Base-by-base conservation (phyloP, 2,888 invertebrate genomes). In the Lobophora halterata region DNA sequence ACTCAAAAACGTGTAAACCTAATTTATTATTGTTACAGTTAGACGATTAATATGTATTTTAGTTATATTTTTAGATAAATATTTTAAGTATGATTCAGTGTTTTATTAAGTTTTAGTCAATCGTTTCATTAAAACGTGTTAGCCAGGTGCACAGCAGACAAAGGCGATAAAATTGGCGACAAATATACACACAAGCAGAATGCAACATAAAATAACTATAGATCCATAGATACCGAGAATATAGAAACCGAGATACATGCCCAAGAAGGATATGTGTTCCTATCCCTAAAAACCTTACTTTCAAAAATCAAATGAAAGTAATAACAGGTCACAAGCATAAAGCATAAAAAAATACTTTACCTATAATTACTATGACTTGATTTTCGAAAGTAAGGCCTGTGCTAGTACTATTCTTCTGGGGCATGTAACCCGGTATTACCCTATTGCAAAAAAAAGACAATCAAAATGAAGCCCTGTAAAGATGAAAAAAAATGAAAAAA, bases 71-170 rank as follows among this genome's bases (percentile, higher is more conserved):
- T 18, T 12, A 5, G n/a, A n/a, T n/a, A n/a, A n/a, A n/a, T n/a
- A 24, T 16, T 18, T 10, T 16, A 11, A 16, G n/a, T 23, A 35
- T 36, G 33, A 13, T 25, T 43, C 8, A 8, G 11, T 30, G 25
- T 42, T 32, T 29, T 2, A 10, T 8, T 28, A 2, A 12, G 5
- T 14, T 36, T 37, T 25, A 29, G 21, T 10, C 9, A 25, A 19
- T 13, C 12, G 6, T 32, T 40, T 26, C 32, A 31, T 37, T 44
- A 38, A 20, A 32, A 24, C 27, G 10, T 17, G 44, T 44, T 48
- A 44, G 40, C 40, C 30, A 38, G 41, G 44, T 48, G 47, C 47
- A 37, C 31, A 48, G 48, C 48, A 48, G 48, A 48, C 37, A 37
- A 48, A 48, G 47, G 44, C 48, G 47, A 32, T 28, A 28, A n/a